Percentiles rank a stretch among this genome's conserved stretches.
Conservation (phyloP, 2,113 vertebrate genomes). For the Paratilapia polleni region DNA sequence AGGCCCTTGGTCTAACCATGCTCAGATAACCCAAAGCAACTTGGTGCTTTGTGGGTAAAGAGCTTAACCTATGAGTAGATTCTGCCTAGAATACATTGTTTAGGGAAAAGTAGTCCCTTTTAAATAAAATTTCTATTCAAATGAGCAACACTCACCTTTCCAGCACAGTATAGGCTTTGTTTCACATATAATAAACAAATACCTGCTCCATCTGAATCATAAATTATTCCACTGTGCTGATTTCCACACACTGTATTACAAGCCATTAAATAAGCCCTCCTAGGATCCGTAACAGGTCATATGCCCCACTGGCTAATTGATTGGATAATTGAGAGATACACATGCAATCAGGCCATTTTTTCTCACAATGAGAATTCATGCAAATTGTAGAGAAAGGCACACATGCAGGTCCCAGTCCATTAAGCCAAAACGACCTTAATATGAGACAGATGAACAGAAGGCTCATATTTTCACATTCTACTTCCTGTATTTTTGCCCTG, state of each 20-base stretch:
- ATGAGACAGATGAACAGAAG: slow-evolving; percentile 6
- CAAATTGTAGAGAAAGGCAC: background rate
- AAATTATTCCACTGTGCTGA: background rate
- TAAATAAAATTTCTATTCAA: background rate
- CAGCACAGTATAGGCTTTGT: background rate
- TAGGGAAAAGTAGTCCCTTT: background rate
- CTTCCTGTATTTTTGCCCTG: slow-evolving; percentile 15
- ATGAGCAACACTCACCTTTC: background rate
- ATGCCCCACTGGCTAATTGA: slow-evolving; percentile 30
- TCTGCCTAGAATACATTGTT: background rate
- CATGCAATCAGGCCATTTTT: slow-evolving; percentile 2
- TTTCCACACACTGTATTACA: background rate
- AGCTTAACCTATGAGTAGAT: background rate
- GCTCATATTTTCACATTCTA: slow-evolving; percentile 20
- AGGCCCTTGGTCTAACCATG: background rate
- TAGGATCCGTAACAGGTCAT: slow-evolving; percentile 35
- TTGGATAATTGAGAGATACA: slow-evolving; percentile 38
- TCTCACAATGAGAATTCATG: slow-evolving; percentile 10
- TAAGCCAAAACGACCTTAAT: slow-evolving; percentile 24
- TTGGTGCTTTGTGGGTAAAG: background rate
- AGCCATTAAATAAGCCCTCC: slow-evolving; percentile 24
- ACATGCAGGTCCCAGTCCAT: background rate
- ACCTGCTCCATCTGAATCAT: background rate
- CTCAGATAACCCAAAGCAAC: background rate
- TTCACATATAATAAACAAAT: background rate